Evolutionary conservation across 2,888 invertebrate species (phyloP).

Genomic region (Synanthedon andrenaeformis): DNA sequence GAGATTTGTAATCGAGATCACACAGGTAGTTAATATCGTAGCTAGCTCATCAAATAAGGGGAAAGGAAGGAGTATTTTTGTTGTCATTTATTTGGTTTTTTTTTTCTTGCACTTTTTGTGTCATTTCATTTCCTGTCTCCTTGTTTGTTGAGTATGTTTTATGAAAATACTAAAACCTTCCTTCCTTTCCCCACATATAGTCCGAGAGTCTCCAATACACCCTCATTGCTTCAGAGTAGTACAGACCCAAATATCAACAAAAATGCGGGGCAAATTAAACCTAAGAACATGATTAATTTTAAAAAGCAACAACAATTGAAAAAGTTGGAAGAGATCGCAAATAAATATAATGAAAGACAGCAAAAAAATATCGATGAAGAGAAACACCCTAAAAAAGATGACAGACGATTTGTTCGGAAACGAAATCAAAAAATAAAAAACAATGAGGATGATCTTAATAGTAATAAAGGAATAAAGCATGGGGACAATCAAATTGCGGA

Average conservation of each 20-base stretch:
- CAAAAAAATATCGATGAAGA: slow-evolving; percentile 16
- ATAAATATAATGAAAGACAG: slow-evolving; percentile 40
- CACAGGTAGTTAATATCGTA: too few species aligned
- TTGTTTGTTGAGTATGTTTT: slow-evolving; percentile 42
- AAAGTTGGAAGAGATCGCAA: slow-evolving; percentile 49
- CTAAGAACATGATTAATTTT: slow-evolving; percentile 25
- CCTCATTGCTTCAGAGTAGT: slow-evolving; percentile 34
- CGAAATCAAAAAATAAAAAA: not conserved
- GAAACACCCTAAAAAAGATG: not conserved
- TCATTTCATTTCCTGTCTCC: slow-evolving; percentile 49
- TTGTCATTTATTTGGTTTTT: slow-evolving; percentile 7
- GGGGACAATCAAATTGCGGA: not conserved
- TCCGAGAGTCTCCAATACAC: slow-evolving; percentile 30
- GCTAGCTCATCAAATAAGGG: slow-evolving; percentile 52
- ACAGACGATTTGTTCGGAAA: too few species aligned
- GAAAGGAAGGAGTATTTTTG: slow-evolving; percentile 49
- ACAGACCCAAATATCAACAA: slow-evolving; percentile 36
- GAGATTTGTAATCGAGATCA: too few species aligned
- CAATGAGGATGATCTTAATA: not conserved
- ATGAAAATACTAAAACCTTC: slow-evolving; percentile 19
- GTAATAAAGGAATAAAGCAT: not conserved
- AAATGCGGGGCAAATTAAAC: slow-evolving; percentile 22
- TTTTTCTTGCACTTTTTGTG: slow-evolving; percentile 2
- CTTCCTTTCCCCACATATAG: slow-evolving; percentile 64
- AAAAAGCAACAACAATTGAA: slow-evolving; percentile 50